Percentiles rank a stretch among this genome's conserved stretches.
These are phyloP conservation scores for Melanargia galathea DNA, from an alignment of 2,888 invertebrate species.

Conservation along the genomic window DNA sequence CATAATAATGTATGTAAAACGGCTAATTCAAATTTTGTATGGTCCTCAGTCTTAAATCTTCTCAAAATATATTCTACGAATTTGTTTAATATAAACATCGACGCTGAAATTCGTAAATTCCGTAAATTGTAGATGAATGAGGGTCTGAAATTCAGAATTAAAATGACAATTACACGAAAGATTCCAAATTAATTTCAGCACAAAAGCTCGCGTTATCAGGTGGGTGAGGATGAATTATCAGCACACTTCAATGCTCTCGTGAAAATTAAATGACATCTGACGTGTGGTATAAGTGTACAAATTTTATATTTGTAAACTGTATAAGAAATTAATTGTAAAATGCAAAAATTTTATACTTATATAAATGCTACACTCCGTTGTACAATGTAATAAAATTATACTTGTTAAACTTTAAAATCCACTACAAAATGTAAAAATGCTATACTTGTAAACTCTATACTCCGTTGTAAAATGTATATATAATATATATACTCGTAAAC, in stretches of 20 bases:
- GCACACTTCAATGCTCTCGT: conserved; percentile 70
- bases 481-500: too few relatives aligned
- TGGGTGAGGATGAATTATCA: conserved; percentile 67
- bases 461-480: too few relatives aligned
- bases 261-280: conserved; percentile 75
- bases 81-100: conserved; percentile 8
- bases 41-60: too few relatives aligned
- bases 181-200: conserved; percentile 71
- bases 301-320: background rate
- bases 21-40: too few relatives aligned
- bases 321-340: too few relatives aligned
- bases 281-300: conserved; percentile 50
- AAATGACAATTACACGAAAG: conserved; percentile 65
- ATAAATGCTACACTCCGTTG: too few relatives aligned
- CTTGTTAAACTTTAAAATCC: too few relatives aligned
- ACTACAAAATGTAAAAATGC: conserved; percentile 41
- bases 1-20: too few relatives aligned
- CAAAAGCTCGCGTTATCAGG: conserved; percentile 60
- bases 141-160: conserved; percentile 40
- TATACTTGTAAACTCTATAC: background rate
- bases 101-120: background rate
- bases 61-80: background rate
- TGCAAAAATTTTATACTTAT: too few relatives aligned
- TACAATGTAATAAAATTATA: too few relatives aligned
- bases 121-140: conserved; percentile 1